A percentile compares a stretch with the other conserved stretches of the same genome.
Evolutionary conservation across 1,140 invertebrate species (phyloP).

Genomic region (Dendroctonus ponderosae): DNA sequence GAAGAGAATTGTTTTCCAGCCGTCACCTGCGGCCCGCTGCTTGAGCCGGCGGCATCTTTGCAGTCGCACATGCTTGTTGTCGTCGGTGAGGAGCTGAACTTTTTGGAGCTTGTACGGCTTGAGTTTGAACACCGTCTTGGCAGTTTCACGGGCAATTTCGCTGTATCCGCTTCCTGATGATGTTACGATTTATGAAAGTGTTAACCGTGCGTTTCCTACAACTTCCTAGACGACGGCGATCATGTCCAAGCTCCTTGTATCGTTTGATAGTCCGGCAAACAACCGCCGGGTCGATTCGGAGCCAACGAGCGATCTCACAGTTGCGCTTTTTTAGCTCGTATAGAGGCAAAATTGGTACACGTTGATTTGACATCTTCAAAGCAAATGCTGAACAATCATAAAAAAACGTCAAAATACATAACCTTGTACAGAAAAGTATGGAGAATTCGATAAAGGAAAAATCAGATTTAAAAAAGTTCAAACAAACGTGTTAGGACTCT

Average conservation of each 20-base stretch:
- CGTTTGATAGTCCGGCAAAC: neutral
- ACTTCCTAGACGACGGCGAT: neutral
- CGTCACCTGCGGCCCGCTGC: slow-evolving; percentile 9
- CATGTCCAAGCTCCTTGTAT: neutral
- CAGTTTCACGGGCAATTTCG: slow-evolving; percentile 1
- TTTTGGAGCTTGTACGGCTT: neutral
- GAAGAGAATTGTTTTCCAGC: slow-evolving; percentile 3
- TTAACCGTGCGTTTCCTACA: neutral
- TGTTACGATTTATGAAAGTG: neutral
- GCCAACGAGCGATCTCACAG: neutral
- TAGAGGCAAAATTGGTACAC: neutral
- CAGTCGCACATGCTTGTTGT: slow-evolving; percentile 13
- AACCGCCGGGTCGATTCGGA: neutral
- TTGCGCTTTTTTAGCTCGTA: neutral
- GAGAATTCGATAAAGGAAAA: slow-evolving; percentile 1
- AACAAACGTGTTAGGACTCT: no score
- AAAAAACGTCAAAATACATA: no score
- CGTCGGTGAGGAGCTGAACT: no score
- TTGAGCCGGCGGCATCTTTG: slow-evolving; percentile 20
- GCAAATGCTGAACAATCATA: no score
- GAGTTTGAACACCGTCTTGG: neutral
- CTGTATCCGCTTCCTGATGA: neutral
- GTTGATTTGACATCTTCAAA: neutral
- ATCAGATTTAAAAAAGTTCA: no score
- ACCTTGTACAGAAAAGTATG: slow-evolving; percentile 2